A percentile compares a stretch with the other conserved stretches of the same genome.
phyloP scores from a whole-genome alignment of 2,797 vertebrate species.

The Clarias pachynema region DNA sequence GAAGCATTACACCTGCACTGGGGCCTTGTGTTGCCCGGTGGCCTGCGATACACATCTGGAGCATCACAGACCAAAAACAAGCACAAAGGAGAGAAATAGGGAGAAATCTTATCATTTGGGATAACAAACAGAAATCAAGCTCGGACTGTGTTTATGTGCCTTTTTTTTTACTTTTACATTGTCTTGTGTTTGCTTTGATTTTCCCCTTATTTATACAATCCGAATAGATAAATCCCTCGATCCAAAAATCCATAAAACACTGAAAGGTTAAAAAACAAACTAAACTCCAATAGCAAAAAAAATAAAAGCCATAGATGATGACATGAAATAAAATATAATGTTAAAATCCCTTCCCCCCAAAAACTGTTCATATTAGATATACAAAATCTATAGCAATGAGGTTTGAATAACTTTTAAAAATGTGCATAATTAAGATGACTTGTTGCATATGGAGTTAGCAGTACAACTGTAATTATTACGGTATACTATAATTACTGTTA shows the following conservation, averaged over 20 bases:
- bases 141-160: neutral
- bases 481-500: neutral
- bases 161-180: neutral
- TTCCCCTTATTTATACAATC: neutral
- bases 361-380: neutral
- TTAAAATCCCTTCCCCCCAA: no score
- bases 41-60: slow-evolving; percentile 78
- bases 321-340: neutral
- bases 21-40: slow-evolving; percentile 72
- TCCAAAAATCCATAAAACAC: neutral
- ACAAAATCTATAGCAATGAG: neutral
- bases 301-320: neutral
- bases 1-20: slow-evolving; percentile 70
- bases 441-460: neutral
- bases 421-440: neutral
- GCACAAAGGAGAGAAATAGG: slow-evolving; percentile 36
- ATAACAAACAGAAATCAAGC: slow-evolving; percentile 33
- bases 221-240: neutral
- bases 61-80: slow-evolving; percentile 63
- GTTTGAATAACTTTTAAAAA: neutral
- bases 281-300: neutral
- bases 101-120: slow-evolving; percentile 4
- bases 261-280: neutral
- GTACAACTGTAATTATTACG: neutral
- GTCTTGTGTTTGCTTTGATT: neutral